Percentiles rank a stretch among this genome's conserved stretches.
phyloP scores from a whole-genome alignment of 2,113 vertebrate species.

The Indicator indicator region DNA sequence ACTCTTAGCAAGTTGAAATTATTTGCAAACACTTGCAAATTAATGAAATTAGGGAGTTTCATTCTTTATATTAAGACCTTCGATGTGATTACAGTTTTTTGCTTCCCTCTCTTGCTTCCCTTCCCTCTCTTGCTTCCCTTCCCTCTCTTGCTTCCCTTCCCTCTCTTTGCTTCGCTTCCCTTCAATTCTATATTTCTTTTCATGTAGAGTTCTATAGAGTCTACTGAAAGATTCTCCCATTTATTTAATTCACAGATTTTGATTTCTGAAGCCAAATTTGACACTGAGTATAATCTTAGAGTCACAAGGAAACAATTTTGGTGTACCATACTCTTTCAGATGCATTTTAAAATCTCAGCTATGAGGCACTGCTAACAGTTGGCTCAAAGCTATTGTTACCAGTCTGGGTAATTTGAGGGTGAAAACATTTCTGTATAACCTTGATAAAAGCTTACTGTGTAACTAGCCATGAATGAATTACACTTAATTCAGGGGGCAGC shows the following conservation, averaged over 20 bases:
- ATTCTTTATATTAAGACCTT: background rate
- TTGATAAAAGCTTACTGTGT: background rate
- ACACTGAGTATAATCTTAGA: background rate
- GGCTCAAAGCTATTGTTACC: background rate
- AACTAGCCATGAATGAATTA: background rate
- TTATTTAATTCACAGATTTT: background rate
- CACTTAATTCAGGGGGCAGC: background rate
- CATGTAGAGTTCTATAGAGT: background rate
- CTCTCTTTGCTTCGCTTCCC: too few relatives aligned
- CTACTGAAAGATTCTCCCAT: background rate
- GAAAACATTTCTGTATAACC: background rate
- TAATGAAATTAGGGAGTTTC: background rate
- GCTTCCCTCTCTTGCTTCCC: too few relatives aligned
- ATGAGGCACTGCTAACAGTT: background rate
- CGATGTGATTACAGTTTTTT: background rate
- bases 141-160: too few relatives aligned
- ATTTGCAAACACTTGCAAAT: background rate
- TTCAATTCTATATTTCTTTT: background rate
- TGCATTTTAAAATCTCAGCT: background rate
- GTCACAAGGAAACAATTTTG: background rate
- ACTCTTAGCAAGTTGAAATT: background rate
- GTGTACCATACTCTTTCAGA: background rate
- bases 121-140: too few relatives aligned
- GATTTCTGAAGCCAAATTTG: background rate
- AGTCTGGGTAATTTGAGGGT: background rate